A percentile compares a stretch with the other conserved stretches of the same genome.
Evolutionary conservation across 2,113 vertebrate genomes (phyloP).

Genomic region (Pithys albifrons): DNA sequence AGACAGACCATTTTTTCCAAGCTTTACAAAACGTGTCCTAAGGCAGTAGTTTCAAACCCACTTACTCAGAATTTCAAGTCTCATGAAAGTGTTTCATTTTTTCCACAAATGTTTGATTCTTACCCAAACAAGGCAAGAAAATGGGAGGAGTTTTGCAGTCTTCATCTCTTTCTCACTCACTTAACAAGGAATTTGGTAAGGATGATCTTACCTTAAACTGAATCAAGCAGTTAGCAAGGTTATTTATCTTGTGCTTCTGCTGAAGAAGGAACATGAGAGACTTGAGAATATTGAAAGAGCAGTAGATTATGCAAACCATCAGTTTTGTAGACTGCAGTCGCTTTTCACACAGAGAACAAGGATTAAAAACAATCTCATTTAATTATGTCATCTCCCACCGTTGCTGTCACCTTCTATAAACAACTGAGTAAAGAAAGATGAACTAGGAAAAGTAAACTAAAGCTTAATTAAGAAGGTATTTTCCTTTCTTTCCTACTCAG

Average conservation of each 20-base stretch:
- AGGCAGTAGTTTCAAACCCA: background rate
- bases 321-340: background rate
- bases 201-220: background rate
- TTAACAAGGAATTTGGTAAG: background rate
- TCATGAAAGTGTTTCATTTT: background rate
- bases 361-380: conserved; percentile 1
- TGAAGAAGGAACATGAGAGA: background rate
- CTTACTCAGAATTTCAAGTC: background rate
- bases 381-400: conserved; percentile 27
- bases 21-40: background rate
- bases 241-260: background rate
- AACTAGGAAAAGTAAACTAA: conserved; percentile 41
- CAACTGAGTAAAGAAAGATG: conserved; percentile 46
- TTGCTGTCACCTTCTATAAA: conserved; percentile 40
- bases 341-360: background rate
- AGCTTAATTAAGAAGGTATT: conserved; percentile 38
- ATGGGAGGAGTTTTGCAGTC: background rate
- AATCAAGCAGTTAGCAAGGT: background rate
- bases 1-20: background rate
- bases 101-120: background rate
- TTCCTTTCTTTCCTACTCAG: conserved; percentile 8
- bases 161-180: background rate
- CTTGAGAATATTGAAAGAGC: background rate
- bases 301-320: background rate
- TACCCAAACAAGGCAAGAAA: background rate